Evolutionary conservation across 2,113 vertebrate genomes (phyloP), one percentile per base, ranked within the genome.

Genomic region (Amphiprion percula): DNA sequence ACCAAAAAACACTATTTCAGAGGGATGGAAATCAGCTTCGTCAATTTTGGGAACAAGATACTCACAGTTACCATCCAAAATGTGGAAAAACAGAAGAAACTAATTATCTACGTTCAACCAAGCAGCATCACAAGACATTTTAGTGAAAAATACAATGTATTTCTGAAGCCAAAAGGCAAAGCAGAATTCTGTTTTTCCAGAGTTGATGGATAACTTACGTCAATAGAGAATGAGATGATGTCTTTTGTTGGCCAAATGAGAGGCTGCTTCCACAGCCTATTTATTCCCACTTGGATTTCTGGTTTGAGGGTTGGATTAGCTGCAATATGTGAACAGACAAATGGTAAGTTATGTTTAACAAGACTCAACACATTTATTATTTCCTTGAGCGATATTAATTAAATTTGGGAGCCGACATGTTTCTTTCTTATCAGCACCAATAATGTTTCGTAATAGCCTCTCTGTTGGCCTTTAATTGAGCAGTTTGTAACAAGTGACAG

Each of bases 131-230:
- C 11, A 44, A 44, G 41, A 44, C 14, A 15, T 15, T 3, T 44
- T 12, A 15, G 41, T 15, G 14, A 4, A 44, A 44, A 44, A 1
- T 9, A 44, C 14, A 37, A 37, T 44, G 11, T 44, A 15, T 12
- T 44, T 44, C 41, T 44, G 41, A 47, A 23, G 55, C 9, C 4
- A 33, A 60, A 44, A 14, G 11, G 41, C 41, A 44, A 44, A 44
- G 14, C 41, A 15, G 33, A 37, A 37, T 37, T 37, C 33, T 37
- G 2, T 44, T 44, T 15, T 77, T 46, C 50, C 39, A 49, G 8
- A 21, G 16, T 37, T 54, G 66, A 78, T 62, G 41, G 53, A 33
- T 30, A 28, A 68, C 23, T 44, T 14, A 15, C 24, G 21, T n/a
- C 17, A n/a, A 28, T 30, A 63, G 33, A 44, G 23, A 62, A 28